Base-by-base conservation (phyloP, 2,888 invertebrate species). In the Scaptomyza tumidula region DNA sequence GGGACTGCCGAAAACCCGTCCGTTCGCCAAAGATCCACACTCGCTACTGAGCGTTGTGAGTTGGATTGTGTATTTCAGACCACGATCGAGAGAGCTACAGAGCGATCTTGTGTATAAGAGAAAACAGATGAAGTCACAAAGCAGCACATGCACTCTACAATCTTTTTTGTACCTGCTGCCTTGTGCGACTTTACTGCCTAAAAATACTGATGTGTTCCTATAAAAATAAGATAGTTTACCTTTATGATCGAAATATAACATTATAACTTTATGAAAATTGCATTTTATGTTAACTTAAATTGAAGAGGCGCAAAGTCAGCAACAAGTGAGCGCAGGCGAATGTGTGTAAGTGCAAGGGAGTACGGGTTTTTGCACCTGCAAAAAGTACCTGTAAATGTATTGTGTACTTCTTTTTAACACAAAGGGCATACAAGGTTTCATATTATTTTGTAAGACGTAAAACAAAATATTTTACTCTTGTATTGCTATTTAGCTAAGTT, bases 21-120 rank as follows among this genome's bases (percentile, higher is more conserved):
- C 75, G 78, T 53, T 71, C 68, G 55, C 61, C 60, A 75, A 71
- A 69, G 79, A 79, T 79, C 83, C 77, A 78, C 81, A 69, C 68
- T 71, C 65, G 66, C 45, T 62, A 79, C 77, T 79, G 64, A 67
- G 65, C 59, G 37, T 19, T 19, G 27, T 41, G 27, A 54, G 37
- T 59, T 45, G 16, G 31, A 45, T 39, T 50, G 54, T 55, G 50
- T 50, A 43, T 41, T 39, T 29, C 39, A 41, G 14, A 41, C 39
- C 27, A n/a, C 31, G 13, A 37, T 50, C 37, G 52, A 24, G 39
- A 58, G 73, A 73, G 39, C 45, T 16, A 9, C 16, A 62, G 19
- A 73, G 60, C 33, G 49, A 39, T 52, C 45, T 11, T 27, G 10
- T 27, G 57, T 48, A 63, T 63, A 66, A 66, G 66, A 52, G 57